phyloP scores from a whole-genome alignment of 2,113 vertebrate species.

The Cervus canadensis region DNA sequence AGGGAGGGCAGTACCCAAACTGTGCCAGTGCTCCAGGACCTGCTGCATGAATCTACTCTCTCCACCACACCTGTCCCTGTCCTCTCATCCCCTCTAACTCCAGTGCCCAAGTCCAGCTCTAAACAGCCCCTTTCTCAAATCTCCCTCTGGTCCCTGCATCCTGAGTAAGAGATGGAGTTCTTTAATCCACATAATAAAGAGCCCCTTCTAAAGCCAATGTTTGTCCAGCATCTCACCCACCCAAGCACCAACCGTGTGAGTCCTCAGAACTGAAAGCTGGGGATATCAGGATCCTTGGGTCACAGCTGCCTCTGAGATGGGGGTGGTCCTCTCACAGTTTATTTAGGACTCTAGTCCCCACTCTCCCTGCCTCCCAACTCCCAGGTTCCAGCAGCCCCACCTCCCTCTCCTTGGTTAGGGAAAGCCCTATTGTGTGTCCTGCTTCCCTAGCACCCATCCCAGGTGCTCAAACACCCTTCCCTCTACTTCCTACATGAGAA shows the following conservation, averaged over 20 bases:
- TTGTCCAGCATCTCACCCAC: neutral
- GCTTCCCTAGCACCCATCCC: neutral
- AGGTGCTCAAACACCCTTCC: neutral
- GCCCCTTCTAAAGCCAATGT: neutral
- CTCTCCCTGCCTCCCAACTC: neutral
- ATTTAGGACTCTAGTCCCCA: neutral
- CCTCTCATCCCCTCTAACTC: neutral
- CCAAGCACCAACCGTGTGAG: neutral
- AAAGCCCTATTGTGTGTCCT: neutral
- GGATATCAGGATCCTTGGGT: neutral
- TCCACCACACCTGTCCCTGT: neutral
- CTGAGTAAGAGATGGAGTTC: neutral
- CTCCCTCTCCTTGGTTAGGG: neutral
- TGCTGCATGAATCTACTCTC: neutral
- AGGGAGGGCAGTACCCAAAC: neutral
- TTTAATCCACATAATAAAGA: neutral
- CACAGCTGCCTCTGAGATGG: neutral
- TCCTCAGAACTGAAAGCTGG: neutral
- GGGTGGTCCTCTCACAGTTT: neutral
- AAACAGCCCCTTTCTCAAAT: neutral
- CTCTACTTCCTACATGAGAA: neutral
- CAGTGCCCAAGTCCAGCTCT: neutral
- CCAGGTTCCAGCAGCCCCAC: neutral
- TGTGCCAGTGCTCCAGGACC: neutral
- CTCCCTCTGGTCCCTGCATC: neutral